Evolutionary conservation across 92 coral and sea anemone genomes (phyloP).

Genomic region (Galaxea fascicularis): DNA sequence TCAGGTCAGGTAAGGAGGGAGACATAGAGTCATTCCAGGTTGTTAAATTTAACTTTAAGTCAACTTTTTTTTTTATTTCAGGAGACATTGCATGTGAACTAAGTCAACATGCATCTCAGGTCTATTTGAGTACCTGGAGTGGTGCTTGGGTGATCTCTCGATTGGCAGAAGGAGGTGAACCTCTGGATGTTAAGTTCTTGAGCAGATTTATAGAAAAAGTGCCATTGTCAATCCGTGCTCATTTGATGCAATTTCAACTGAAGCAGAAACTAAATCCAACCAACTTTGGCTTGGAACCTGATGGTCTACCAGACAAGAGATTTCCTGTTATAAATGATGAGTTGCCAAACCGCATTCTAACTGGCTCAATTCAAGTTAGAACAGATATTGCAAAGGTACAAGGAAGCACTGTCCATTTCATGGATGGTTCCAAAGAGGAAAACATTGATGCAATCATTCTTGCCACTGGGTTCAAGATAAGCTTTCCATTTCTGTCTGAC

Average conservation of each 20-base stretch:
- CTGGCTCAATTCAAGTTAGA: conserved; percentile 80
- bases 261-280: conserved; percentile 44
- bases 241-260: conserved; percentile 20
- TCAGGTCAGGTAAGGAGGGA: background rate
- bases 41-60: too few species aligned
- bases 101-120: conserved; percentile 88
- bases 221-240: conserved; percentile 44
- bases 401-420: conserved; percentile 65
- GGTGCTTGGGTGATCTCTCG: conserved; percentile 81
- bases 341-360: conserved; percentile 84
- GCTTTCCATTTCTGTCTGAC: conserved; percentile 77
- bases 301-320: conserved; percentile 25
- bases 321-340: conserved; percentile 75
- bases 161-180: conserved; percentile 69
- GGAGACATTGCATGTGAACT: conserved; percentile 94
- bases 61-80: background rate
- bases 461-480: conserved; percentile 84
- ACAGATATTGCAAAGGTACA: conserved; percentile 61
- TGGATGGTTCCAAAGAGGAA: conserved; percentile 77
- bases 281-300: conserved; percentile 77
- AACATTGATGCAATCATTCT: conserved; percentile 81
- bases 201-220: conserved; percentile 40
- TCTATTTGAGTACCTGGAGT: conserved; percentile 80
- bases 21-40: too few species aligned
- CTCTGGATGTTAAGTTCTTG: conserved; percentile 56